Evolutionary conservation across 2,113 vertebrate species (phyloP), one percentile per base, ranked within the genome.

Genomic region (Neofelis nebulosa): DNA sequence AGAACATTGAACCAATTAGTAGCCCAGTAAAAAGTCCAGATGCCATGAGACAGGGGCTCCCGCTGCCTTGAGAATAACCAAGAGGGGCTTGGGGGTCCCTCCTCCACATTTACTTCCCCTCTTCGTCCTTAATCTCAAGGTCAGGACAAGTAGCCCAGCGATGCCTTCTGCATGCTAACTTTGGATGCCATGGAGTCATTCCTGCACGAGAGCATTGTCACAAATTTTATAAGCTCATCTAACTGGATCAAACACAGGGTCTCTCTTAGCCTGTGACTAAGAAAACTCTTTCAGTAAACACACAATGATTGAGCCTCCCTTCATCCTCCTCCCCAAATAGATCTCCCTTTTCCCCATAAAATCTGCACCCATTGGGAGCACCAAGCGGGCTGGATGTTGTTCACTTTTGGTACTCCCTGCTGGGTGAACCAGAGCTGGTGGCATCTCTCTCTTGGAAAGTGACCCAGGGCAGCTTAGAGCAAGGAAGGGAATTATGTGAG

Each of bases 1-100:
- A 71, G 92, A 89, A 85, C 19, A 81, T 0, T 61, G 66, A 97
- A 50, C 66, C 13, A 4, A 14, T 87, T 27, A 71, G 50, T 87
- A 93, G 78, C 36, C 81, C 8, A 85, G 38, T 83, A 81, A 93
- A 93, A 80, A n/a, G 71, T 73, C 71, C 90, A 95, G 82, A 89
- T 85, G 90, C 33, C 0, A 2, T 55, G 57, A 57, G 41, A 33
- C 4, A 15, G 27, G 36, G 38, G 16, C 25, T 68, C 50, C 23
- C 16, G 19, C 61, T 79, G 29, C 29, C n/a, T 89, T 73, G 7
- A 73, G 52, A 71, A 45, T 7, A 68, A 48, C 36, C 33, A 7
- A 71, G 74, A 86, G 65, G 63, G 41, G 5, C 74, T 63, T 68
- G 74, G 29, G 25, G 52, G 6, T 4, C 84, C 79, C 41, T 94